These are phyloP conservation scores for Nyctereutes procyonoides DNA, from an alignment of 2,113 vertebrate genomes.

Conservation along the genomic window DNA sequence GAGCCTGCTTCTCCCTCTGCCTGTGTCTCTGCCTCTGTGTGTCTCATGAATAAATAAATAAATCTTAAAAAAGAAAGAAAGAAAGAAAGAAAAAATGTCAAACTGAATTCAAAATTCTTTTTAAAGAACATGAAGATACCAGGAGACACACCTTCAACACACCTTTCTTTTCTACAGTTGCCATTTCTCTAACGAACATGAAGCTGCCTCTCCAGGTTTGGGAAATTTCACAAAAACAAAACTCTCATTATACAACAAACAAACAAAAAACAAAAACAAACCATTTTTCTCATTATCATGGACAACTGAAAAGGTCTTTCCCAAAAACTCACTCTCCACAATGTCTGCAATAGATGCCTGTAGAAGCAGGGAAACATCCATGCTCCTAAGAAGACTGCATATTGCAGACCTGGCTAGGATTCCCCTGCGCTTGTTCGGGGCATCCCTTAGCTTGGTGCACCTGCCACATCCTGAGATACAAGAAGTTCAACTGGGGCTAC, in stretches of 20 bases:
- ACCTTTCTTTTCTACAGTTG: neutral
- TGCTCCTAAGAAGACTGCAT: neutral
- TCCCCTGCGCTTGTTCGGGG: rapidly evolving
- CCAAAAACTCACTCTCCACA: neutral
- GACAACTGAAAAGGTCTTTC: neutral
- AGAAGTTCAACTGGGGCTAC: neutral
- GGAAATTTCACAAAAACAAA: neutral
- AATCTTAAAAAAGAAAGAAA: too few species aligned
- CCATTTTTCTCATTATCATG: neutral
- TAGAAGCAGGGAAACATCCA: neutral
- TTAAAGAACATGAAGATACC: neutral
- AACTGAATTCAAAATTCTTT: neutral
- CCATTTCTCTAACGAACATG: neutral
- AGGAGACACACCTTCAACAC: neutral
- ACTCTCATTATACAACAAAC: neutral
- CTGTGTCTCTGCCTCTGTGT: neutral
- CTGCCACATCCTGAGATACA: neutral
- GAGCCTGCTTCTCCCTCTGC: neutral
- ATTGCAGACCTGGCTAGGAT: neutral
- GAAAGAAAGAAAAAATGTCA: neutral
- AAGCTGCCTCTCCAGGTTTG: neutral
- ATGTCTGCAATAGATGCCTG: neutral
- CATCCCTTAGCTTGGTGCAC: neutral
- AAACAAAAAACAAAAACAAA: neutral
- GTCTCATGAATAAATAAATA: too few species aligned